A percentile compares a stretch with the other conserved stretches of the same genome.
Conservation (phyloP, 2,888 invertebrate species). For the Andrena fulva region DNA sequence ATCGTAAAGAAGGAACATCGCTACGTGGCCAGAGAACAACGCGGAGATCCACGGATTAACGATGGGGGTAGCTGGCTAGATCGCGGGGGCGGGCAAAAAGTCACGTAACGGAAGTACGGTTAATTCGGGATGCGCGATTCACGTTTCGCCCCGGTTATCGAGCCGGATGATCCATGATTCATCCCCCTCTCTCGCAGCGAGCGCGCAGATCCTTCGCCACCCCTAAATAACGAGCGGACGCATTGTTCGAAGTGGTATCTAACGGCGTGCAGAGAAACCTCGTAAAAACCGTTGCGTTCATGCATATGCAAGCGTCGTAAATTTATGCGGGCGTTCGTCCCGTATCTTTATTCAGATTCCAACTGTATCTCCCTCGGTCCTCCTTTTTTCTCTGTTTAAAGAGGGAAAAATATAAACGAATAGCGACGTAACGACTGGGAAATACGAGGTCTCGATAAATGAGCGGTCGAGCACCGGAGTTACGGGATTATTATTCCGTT, state of each 20-base stretch:
- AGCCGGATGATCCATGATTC: slow-evolving; percentile 11
- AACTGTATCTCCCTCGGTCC: slow-evolving; percentile 12
- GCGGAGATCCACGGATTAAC: neutral
- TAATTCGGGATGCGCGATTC: slow-evolving; percentile 22
- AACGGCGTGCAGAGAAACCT: slow-evolving; percentile 42
- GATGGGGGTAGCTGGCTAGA: neutral
- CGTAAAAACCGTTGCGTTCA: slow-evolving; percentile 47
- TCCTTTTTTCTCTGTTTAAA: neutral
- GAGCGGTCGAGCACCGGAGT: neutral
- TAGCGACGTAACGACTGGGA: slow-evolving; percentile 34
- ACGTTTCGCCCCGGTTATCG: slow-evolving; percentile 21
- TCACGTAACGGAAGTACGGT: slow-evolving; percentile 15
- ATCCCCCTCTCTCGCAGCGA: neutral
- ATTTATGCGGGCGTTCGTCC: slow-evolving; percentile 48
- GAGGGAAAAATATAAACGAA: slow-evolving; percentile 37
- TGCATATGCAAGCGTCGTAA: slow-evolving; percentile 58
- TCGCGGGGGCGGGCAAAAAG: neutral
- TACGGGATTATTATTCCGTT: neutral
- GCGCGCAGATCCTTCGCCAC: slow-evolving; percentile 26
- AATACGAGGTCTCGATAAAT: slow-evolving; percentile 34
- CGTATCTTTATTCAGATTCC: slow-evolving; percentile 55
- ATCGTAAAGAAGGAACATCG: neutral
- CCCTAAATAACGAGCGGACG: slow-evolving; percentile 44
- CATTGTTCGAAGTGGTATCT: slow-evolving; percentile 47
- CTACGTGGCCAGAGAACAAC: neutral